These are phyloP conservation scores for Eilema depressum DNA, from an alignment of 2,888 invertebrate species.

Conservation along the genomic window DNA sequence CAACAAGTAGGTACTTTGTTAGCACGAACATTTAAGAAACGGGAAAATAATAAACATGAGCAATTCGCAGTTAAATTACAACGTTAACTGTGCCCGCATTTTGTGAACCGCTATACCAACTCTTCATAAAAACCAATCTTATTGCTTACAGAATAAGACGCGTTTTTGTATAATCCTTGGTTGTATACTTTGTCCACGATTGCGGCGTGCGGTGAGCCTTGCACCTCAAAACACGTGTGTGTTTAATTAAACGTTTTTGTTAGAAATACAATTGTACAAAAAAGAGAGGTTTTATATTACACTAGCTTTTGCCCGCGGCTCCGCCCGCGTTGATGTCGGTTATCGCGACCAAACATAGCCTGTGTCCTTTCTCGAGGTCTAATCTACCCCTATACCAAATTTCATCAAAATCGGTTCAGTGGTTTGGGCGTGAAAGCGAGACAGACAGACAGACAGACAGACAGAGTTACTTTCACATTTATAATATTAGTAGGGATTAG, in stretches of 20 bases:
- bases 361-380: no score
- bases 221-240: background rate
- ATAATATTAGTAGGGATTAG: no score
- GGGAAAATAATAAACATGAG: constrained; percentile 45
- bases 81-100: constrained; percentile 23
- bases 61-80: constrained; percentile 42
- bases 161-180: background rate
- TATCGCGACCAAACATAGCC: no score
- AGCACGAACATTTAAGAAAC: constrained; percentile 38
- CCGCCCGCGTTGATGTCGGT: no score
- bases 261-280: background rate
- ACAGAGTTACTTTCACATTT: no score
- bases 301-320: no score
- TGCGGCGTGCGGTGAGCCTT: constrained; percentile 8
- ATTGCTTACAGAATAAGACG: fast-evolving
- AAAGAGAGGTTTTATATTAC: background rate
- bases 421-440: no score
- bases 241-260: constrained; percentile 3
- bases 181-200: constrained; percentile 25
- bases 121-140: constrained; percentile 24
- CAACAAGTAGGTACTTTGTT: constrained; percentile 19
- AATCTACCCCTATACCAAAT: no score
- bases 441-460: no score
- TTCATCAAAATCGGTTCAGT: no score
- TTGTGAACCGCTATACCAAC: constrained; percentile 26